Base-by-base conservation (phyloP, 2,113 vertebrate genomes). In the Hucho hucho region DNA sequence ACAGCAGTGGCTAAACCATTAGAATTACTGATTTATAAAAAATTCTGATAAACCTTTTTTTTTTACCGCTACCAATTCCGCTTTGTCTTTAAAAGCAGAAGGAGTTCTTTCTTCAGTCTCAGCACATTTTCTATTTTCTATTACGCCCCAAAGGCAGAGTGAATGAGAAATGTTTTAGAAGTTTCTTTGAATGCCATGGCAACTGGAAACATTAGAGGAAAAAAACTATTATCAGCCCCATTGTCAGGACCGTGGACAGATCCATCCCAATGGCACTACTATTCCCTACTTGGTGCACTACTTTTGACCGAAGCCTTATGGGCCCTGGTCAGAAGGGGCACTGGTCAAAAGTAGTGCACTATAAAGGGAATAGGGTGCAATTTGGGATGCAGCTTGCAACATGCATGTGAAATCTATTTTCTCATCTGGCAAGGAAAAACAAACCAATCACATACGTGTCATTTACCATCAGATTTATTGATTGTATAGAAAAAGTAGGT, bases 401-500 rank as follows among this genome's bases (percentile, higher is more conserved):
- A 13, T 26, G 3, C 24, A 28, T 70, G 11, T 69, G 65, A 78
- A 11, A 43, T 11, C 37, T 11, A 43, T 43, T 43, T 43, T 11
- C 37, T 43, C 37, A 43, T 43, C 9, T 43, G 37, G 37, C 37
- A 43, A 43, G 49, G 59, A 73, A 53, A 72, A 2, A 68, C 65
- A 32, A n/a, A 56, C 28, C 11, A 63, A 18, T 32, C 49, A 58
- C 4, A 4, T 14, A 25, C 1, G 75, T n/a, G 37, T 14, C 89
- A 78, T 90, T 90, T 81, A 87, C 86, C 86, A 88, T 88, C 84
- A 84, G 86, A 90, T 94, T 94, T 94, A 94, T 93, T 94, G 89
- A 88, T 93, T 94, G 91, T 93, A 92, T 94, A 93, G 89, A 94
- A 94, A 94, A 94, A 92, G 91, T 94, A 92, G 89, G 92, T 91